Evolutionary conservation across 2,113 vertebrate species (phyloP).

Genomic region (Lepisosteus osseus): DNA sequence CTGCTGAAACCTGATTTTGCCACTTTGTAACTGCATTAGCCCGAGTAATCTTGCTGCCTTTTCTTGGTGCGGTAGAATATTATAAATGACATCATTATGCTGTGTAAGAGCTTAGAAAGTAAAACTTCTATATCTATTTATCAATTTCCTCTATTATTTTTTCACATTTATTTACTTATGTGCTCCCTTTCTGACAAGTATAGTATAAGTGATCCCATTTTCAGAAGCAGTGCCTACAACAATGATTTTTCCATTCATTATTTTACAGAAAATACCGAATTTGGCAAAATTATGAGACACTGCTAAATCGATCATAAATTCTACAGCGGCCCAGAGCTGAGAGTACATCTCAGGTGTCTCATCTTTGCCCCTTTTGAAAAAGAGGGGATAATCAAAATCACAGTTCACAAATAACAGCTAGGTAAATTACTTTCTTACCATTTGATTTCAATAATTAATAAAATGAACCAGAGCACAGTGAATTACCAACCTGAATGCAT

Average conservation of each 20-base stretch:
- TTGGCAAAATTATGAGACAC: too few species aligned
- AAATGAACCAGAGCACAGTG: too few species aligned
- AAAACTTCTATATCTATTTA: constrained; percentile 57
- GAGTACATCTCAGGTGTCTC: too few species aligned
- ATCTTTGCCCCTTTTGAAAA: too few species aligned
- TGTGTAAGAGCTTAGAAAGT: constrained; percentile 61
- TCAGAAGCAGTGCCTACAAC: not conserved
- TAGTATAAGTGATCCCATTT: constrained; percentile 29
- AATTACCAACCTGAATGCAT: too few species aligned
- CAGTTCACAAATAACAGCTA: too few species aligned
- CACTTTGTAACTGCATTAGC: constrained; percentile 53
- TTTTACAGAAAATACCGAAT: not conserved
- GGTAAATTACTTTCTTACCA: too few species aligned
- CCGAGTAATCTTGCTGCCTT: constrained; percentile 33
- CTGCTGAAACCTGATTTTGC: constrained; percentile 56
- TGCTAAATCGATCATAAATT: too few species aligned
- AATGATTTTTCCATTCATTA: constrained; percentile 19
- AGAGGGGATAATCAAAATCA: too few species aligned
- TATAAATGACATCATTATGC: constrained; percentile 57
- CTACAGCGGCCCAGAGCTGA: too few species aligned
- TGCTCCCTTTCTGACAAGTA: constrained; percentile 35
- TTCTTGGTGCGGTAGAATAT: constrained; percentile 46
- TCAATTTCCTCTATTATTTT: constrained; percentile 71
- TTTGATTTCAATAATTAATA: too few species aligned
- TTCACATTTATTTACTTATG: constrained; percentile 49